Percentiles rank a stretch among this genome's conserved stretches.
phyloP scores from a whole-genome alignment of 2,797 vertebrate species.

The Cynopterus sphinx region DNA sequence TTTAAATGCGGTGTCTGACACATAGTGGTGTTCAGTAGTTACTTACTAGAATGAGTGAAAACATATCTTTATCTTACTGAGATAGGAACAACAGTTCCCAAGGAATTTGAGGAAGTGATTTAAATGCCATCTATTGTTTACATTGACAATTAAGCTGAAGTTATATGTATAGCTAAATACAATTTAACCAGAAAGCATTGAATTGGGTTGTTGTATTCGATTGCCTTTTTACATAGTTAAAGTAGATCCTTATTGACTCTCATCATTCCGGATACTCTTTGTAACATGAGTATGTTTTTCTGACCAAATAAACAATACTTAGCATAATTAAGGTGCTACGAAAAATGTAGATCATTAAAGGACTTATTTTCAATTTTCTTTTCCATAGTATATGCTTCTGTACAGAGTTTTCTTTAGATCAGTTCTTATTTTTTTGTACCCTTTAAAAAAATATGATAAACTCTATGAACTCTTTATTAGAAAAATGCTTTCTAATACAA shows the following conservation, averaged over 20 bases:
- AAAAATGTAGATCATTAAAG: constrained; percentile 50
- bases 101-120: constrained; percentile 34
- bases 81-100: not conserved
- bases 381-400: not conserved
- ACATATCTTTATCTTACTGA: not conserved
- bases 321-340: constrained; percentile 21
- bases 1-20: not conserved
- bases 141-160: constrained; percentile 5
- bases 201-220: not conserved
- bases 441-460: not conserved
- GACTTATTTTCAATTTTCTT: constrained; percentile 31
- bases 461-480: not conserved
- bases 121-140: not conserved
- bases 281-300: not conserved
- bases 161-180: constrained; percentile 9
- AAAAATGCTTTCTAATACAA: not conserved
- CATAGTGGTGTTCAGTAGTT: not conserved
- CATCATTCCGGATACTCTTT: constrained; percentile 14
- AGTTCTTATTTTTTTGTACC: not conserved
- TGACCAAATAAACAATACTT: not conserved
- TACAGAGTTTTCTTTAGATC: constrained; percentile 20
- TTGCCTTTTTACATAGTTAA: constrained; percentile 29
- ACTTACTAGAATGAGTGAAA: not conserved
- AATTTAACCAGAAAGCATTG: not conserved
- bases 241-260: not conserved